These are phyloP conservation scores for Pachycephus smyrnensis DNA, from an alignment of 2,888 invertebrate genomes.

Conservation along the genomic window DNA sequence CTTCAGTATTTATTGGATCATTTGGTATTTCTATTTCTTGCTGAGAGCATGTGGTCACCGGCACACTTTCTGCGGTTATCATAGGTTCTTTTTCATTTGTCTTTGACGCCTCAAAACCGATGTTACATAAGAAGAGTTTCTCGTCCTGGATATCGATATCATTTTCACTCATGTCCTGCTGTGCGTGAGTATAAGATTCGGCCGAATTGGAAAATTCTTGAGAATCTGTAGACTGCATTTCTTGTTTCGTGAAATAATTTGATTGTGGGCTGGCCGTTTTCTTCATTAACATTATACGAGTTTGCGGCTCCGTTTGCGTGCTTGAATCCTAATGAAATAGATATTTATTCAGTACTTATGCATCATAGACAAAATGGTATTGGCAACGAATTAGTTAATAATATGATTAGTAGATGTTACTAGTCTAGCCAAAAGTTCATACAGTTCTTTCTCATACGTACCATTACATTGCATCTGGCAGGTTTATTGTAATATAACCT, in stretches of 20 bases:
- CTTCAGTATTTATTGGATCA: not conserved
- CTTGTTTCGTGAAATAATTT: slow-evolving; percentile 59
- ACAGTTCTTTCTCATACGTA: slow-evolving; percentile 31
- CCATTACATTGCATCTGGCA: slow-evolving; percentile 45
- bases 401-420: not conserved
- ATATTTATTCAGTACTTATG: not conserved
- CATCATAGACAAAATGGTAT: not conserved
- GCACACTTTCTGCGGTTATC: slow-evolving; percentile 31
- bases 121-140: slow-evolving; percentile 46
- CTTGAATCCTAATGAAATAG: slow-evolving; percentile 51
- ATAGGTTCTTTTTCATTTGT: slow-evolving; percentile 24
- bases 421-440: not conserved
- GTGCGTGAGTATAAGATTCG: slow-evolving; percentile 42
- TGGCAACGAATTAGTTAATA: not conserved
- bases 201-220: slow-evolving; percentile 27
- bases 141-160: slow-evolving; percentile 39
- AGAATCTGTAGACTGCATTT: slow-evolving; percentile 38
- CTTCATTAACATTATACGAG: slow-evolving; percentile 48
- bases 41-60: slow-evolving; percentile 30
- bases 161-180: slow-evolving; percentile 20
- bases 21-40: slow-evolving; percentile 13
- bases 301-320: slow-evolving; percentile 58
- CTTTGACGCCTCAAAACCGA: slow-evolving; percentile 37
- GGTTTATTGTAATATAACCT: slow-evolving; percentile 61
- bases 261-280: slow-evolving; percentile 37